Evolutionary conservation across 1,140 invertebrate genomes (phyloP), one percentile per base, ranked within the genome.

Genomic region (Nymphalis io): DNA sequence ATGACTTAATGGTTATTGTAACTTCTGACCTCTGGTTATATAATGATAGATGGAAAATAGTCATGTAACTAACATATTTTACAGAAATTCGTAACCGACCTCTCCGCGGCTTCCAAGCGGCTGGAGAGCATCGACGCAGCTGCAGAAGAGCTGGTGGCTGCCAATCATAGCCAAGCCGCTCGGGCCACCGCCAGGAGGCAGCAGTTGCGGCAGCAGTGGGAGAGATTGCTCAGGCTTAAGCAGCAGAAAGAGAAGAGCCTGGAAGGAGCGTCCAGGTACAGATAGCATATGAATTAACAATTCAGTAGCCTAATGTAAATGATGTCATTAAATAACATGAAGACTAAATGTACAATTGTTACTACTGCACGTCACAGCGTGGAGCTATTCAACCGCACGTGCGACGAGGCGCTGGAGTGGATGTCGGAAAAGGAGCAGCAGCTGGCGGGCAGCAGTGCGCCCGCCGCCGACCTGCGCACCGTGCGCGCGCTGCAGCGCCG

Each of bases 361-460:
- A 67, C 13, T n/a, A n/a, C n/a, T n/a, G n/a, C n/a, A n/a, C 42
- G 16, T 44, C 68, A 74, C 82, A 97, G 97, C 85, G 97, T 99
- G 72, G 98, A 99, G 87, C 89, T 99, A 6, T 99, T 99, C 92
- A 95, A 97, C 79, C 95, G 97, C 67, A 97, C 97, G 0, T 99
- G 98, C 88, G 97, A 98, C 78, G 98, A 98, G 84, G 97, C 97
- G 0, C 93, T 95, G 74, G 97, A 98, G 81, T 98, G 98, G 97
- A 98, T 99, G 96, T 90, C 94, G 18, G 98, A 98, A 87, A 98
- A 99, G 90, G 96, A 97, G 90, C 95, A 94, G 16, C 96, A 97
- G 79, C 80, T 97, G 74, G 97, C 98, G 68, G 95, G 94, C 0
- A 95, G 95, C 15, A 95, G 96, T 55, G 91, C 97, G 1, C 90